Conservation (phyloP, 2,888 invertebrate species). For the Idaea biselata region DNA sequence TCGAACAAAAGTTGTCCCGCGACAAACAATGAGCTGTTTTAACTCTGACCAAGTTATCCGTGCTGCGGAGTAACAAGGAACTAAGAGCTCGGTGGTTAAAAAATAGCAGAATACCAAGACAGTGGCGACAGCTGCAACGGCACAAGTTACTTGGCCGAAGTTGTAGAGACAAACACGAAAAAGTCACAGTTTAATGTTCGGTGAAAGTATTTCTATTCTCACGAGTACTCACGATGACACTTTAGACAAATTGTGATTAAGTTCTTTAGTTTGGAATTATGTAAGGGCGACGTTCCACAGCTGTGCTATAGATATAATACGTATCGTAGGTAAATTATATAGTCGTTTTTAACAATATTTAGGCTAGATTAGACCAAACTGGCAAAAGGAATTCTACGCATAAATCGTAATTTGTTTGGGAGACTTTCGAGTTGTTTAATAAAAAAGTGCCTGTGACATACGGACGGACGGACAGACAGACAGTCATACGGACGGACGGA, state of each 20-base stretch:
- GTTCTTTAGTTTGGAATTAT: neutral
- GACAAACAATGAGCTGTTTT: neutral
- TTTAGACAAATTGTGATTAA: neutral
- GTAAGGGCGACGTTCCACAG: neutral
- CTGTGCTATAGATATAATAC: neutral
- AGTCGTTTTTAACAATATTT: too few species aligned
- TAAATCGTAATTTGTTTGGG: too few species aligned
- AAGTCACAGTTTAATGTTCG: constrained; percentile 38
- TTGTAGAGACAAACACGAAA: neutral
- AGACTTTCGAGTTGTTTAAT: too few species aligned
- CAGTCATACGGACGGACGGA: too few species aligned
- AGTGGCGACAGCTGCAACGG: neutral
- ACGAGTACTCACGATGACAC: constrained; percentile 59
- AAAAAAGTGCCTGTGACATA: too few species aligned
- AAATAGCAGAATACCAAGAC: neutral
- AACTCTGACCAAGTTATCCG: neutral
- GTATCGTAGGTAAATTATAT: too few species aligned
- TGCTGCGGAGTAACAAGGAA: neutral
- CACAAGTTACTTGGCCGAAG: neutral
- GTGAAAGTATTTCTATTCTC: constrained; percentile 72
- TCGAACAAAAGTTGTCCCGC: neutral
- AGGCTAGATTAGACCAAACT: too few species aligned
- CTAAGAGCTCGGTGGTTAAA: neutral
- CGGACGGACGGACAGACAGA: too few species aligned
- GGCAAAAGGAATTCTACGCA: too few species aligned